Evolutionary conservation across 1,140 invertebrate species (phyloP).

Genomic region (Sycophaga agraensis): DNA sequence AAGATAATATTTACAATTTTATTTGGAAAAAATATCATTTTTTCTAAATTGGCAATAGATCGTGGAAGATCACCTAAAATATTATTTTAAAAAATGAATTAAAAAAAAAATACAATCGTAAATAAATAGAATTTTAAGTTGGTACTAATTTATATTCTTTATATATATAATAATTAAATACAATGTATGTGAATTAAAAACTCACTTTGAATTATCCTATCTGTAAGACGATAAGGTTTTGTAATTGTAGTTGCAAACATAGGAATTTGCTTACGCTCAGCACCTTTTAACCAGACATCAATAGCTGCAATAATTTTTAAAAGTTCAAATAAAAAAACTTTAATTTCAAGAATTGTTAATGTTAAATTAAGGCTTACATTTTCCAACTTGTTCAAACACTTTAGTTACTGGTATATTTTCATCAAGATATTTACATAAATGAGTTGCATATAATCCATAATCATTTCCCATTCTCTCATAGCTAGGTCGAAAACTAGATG

Average conservation of each 20-base stretch:
- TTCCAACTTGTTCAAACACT: slow-evolving; percentile 47
- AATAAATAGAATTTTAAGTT: neutral
- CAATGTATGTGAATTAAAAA: neutral
- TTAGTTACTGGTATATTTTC: slow-evolving; percentile 43
- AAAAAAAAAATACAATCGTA: neutral
- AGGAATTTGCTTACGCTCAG: slow-evolving; percentile 46
- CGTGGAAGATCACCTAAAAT: slow-evolving; percentile 31
- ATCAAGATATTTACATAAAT: slow-evolving; percentile 45
- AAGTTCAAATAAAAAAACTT: no score
- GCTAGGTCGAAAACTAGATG: slow-evolving; percentile 44
- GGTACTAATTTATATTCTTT: no score
- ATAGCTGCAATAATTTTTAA: slow-evolving; percentile 42
- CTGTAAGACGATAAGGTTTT: slow-evolving; percentile 44
- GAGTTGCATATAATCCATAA: slow-evolving; percentile 43
- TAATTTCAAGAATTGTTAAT: no score
- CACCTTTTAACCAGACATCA: slow-evolving; percentile 40
- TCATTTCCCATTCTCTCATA: slow-evolving; percentile 40
- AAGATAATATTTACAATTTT: slow-evolving; percentile 37
- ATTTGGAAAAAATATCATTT: slow-evolving; percentile 35
- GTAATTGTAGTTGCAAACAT: slow-evolving; percentile 45
- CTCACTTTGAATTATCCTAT: slow-evolving; percentile 39
- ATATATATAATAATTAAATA: neutral
- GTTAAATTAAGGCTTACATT: slow-evolving; percentile 37
- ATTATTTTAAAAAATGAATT: no score
- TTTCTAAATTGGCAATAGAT: slow-evolving; percentile 30